Evolutionary conservation across 2,113 vertebrate genomes (phyloP).

Genomic region (Pseudonaja textilis): DNA sequence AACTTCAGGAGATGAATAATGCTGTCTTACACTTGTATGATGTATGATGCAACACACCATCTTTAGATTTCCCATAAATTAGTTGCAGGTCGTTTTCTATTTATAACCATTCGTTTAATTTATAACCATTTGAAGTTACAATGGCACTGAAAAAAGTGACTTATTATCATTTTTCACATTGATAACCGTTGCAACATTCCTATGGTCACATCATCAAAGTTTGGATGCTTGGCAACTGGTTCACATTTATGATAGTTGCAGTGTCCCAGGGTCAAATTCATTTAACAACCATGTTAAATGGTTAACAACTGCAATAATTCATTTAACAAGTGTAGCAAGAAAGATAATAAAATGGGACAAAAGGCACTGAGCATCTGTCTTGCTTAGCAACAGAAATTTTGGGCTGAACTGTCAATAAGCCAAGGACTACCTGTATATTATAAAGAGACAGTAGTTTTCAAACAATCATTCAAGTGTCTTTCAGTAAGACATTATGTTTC

Average conservation of each 20-base stretch:
- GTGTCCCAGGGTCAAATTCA: not conserved
- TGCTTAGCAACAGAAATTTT: not conserved
- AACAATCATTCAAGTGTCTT: not conserved
- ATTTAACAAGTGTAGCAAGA: not conserved
- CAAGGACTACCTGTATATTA: not conserved
- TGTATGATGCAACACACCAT: not conserved
- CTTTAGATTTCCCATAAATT: not conserved
- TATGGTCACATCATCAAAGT: not conserved
- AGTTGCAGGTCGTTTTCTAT: not conserved
- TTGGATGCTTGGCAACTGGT: not conserved
- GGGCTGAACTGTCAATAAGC: not conserved
- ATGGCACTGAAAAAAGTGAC: not conserved
- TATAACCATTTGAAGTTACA: not conserved
- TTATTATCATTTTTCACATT: not conserved
- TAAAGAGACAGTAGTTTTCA: not conserved
- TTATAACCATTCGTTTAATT: not conserved
- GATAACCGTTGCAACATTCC: not conserved
- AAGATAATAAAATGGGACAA: not conserved
- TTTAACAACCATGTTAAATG: not conserved
- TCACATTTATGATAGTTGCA: not conserved
- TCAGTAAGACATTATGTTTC: not conserved
- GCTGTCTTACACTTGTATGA: not conserved
- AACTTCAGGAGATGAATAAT: not conserved
- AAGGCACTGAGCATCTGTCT: not conserved
- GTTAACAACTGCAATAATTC: not conserved